Evolutionary conservation across 1,140 invertebrate species (phyloP).

Genomic region (Habropoda laboriosa): DNA sequence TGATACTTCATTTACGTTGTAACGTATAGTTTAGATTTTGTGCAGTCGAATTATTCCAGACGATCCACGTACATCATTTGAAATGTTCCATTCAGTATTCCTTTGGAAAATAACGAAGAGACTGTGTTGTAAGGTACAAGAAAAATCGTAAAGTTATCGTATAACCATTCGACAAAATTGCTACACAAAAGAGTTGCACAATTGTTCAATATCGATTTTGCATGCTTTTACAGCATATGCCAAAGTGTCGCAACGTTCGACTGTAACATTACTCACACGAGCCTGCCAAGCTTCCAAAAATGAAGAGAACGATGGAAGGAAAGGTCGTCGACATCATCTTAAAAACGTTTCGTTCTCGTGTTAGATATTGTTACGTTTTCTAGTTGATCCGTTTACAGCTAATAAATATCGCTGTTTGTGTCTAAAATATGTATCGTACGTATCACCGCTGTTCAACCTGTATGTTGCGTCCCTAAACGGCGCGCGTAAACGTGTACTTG

Average conservation of each 20-base stretch:
- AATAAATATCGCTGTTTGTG: slow-evolving; percentile 51
- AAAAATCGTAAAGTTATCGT: neutral
- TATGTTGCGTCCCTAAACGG: slow-evolving; percentile 21
- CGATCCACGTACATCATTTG: too few relatives aligned
- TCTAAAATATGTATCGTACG: slow-evolving; percentile 61
- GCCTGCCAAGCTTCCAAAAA: slow-evolving; percentile 23
- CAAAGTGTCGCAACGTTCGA: slow-evolving; percentile 1
- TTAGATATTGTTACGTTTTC: slow-evolving; percentile 27
- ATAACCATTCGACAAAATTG: neutral
- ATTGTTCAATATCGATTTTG: slow-evolving; percentile 3
- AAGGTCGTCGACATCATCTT: slow-evolving; percentile 21
- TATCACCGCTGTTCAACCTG: slow-evolving; percentile 49
- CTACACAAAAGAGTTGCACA: neutral
- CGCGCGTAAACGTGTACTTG: slow-evolving; percentile 1
- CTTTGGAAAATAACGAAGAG: neutral
- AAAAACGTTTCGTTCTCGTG: slow-evolving; percentile 37
- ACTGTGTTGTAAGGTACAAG: neutral
- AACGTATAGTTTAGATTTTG: neutral
- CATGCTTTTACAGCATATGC: neutral
- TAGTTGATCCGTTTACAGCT: slow-evolving; percentile 30
- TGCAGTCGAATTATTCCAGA: neutral
- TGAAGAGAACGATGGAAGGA: neutral
- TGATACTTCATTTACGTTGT: neutral
- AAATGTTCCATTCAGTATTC: too few relatives aligned
- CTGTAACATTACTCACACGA: slow-evolving; percentile 6